Evolutionary conservation across 2,113 vertebrate genomes (phyloP).

Genomic region (Promerops cafer): DNA sequence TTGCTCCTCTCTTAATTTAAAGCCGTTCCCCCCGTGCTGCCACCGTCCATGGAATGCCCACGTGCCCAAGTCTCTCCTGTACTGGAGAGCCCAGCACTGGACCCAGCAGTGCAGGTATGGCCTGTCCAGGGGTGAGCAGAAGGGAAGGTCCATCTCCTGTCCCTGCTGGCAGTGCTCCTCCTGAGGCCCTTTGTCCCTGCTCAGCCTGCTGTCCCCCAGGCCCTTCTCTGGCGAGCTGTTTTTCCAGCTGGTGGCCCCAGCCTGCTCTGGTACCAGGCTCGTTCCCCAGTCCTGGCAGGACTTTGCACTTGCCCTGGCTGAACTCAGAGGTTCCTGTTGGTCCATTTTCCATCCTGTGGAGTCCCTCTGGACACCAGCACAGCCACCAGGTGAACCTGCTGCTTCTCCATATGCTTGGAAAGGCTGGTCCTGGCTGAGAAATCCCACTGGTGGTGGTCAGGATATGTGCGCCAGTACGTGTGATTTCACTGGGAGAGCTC

Average conservation of each 20-base stretch:
- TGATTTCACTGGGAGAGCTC: background rate
- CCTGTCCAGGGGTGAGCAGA: background rate
- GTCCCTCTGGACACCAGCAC: background rate
- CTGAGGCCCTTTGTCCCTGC: background rate
- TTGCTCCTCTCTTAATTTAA: background rate
- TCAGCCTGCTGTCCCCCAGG: background rate
- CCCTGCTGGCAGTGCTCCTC: background rate
- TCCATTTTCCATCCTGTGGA: background rate
- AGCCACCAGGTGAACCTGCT: background rate
- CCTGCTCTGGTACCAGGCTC: background rate
- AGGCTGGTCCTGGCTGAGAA: background rate
- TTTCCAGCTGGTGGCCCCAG: too few species aligned
- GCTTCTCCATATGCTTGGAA: background rate
- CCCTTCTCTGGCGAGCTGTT: background rate
- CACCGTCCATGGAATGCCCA: background rate
- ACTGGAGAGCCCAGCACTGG: background rate
- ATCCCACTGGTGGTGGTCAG: background rate
- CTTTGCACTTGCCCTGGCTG: background rate
- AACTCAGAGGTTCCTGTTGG: background rate
- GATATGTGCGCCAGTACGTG: fast-evolving
- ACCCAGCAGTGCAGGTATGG: background rate
- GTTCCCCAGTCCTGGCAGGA: background rate
- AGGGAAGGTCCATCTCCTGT: background rate
- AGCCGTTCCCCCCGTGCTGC: background rate
- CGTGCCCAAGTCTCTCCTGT: background rate